Conservation (phyloP, 2,797 vertebrate species). For the Notolepis coatsorum region DNA sequence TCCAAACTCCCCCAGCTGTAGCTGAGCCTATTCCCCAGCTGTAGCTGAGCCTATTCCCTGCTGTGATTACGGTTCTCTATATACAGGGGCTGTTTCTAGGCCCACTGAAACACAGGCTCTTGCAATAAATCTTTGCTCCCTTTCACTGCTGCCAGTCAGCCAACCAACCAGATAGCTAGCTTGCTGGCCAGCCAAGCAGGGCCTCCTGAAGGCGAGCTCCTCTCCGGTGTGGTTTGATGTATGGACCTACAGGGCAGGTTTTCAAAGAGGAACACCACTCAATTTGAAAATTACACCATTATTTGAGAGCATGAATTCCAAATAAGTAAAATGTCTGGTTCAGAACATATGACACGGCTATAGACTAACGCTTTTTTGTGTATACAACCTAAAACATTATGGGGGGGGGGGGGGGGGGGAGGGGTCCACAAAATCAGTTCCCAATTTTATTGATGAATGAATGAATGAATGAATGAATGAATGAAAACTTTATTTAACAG, state of each 20-base stretch:
- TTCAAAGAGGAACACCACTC: no score
- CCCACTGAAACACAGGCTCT: constrained; percentile 37
- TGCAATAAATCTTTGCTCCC: constrained; percentile 62
- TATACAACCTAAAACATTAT: no score
- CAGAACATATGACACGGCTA: no score
- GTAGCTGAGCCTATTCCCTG: constrained; percentile 48
- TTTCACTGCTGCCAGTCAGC: constrained; percentile 60
- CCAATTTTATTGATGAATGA: no score
- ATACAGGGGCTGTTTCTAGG: constrained; percentile 54
- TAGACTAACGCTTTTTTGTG: no score
- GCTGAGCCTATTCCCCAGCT: constrained; percentile 42
- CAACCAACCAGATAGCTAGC: constrained; percentile 50
- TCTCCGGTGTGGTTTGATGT: constrained; percentile 59
- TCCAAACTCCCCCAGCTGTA: constrained; percentile 53
- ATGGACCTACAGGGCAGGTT: constrained; percentile 48
- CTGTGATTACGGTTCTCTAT: constrained; percentile 73
- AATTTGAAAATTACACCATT: no score
- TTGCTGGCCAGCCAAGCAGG: constrained; percentile 42
- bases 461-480: no score
- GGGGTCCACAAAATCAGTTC: no score
- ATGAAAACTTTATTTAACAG: no score
- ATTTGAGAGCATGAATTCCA: no score
- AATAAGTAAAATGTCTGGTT: no score
- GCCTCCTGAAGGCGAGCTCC: constrained; percentile 45
- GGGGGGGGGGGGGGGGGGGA: no score